Base-by-base conservation (phyloP, 1,140 invertebrate genomes). In the Homarus americanus region DNA sequence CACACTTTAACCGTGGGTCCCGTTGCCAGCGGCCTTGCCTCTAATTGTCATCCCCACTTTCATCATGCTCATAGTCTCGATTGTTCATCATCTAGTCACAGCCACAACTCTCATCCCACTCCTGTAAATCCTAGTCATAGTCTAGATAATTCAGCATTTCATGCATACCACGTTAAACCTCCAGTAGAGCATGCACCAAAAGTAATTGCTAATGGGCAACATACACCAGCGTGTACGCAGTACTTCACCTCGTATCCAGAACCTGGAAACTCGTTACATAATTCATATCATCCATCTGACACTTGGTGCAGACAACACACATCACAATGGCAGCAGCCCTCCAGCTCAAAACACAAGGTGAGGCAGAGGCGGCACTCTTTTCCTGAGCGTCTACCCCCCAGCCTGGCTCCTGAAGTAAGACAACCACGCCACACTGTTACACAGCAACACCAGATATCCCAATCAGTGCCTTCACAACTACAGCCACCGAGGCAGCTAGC, bases 91-190 rank as follows among this genome's bases (percentile, higher is more conserved):
- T 53, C 41, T 80, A 49, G 41, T 80, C 78, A 28, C 28, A 41
- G 28, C 41, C 38, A 53, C 41, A 80, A 53, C 24, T 28, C 38
- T 12, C 36, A 36, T 7, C 49, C 66, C 12, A 28, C 44, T 10
- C 40, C 41, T 2, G 34, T 76, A 38, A 34, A 86, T 34, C 72
- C 83, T 75, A 86, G 83, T 86, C 83, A 17, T 69, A 84, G 82
- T 20, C n/a, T 75, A 76, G 83, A 86, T 9, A 75, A 38, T 20
- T 63, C 83, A 49, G 41, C 83, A 32, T 53, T 86, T 41, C 69
- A 58, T 34, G 38, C 69, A 24, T 86, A 86, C 41, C 12, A 24
- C 24, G 9, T 32, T 10, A 28, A 69, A 69, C 28, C 28, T 32
- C 9, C n/a, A 32, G 1, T 10, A 0, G n/a, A 69, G n/a, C n/a